Evolutionary conservation across 2,888 invertebrate species (phyloP), one percentile per base, ranked within the genome.

Genomic region (Zhuqinia jingwanae): DNA sequence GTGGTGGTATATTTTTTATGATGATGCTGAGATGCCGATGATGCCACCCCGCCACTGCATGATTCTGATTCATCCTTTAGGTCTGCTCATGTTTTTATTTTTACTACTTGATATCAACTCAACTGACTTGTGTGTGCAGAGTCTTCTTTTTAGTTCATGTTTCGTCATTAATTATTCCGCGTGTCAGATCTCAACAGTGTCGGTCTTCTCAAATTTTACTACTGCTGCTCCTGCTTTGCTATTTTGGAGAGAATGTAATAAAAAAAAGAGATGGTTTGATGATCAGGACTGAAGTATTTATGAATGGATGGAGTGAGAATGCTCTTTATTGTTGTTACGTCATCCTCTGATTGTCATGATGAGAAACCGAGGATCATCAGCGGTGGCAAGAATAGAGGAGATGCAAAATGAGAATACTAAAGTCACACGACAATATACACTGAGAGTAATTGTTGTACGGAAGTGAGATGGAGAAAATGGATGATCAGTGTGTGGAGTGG

Each of bases 111-210:
- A 36, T 22, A 11, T 58, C n/a, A n/a, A 17, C 3, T 58, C 2
- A 8, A 10, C 30, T 36, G 17, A 65, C 36, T 36, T 42, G 65
- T n/a, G n/a, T n/a, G 36, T 6, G 36, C 8, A 36, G 8, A 36
- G 36, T 36, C 3, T 3, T 36, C 36, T 30, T 65, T 58, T 58
- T 58, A 58, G 80, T 56, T 68, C 60, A 60, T 81, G 56, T 73
- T 81, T 56, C 81, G 73, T 81, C 81, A 81, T 81, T 81, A 81
- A 81, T 81, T 81, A 81, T 81, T 81, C 70, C 81, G 81, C 81
- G 81, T 81, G 81, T 81, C 81, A 81, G 70, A 45, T 73, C 81
- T 81, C 45, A 56, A 47, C 45, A 58, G 20, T 36, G 53, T 58
- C 77, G 36, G 3, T 47, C 22, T 36, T 36, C 36, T 36, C 36